Evolutionary conservation across 2,888 invertebrate genomes (phyloP), one percentile per base, ranked within the genome.

Genomic region (Melanotus villosus): DNA sequence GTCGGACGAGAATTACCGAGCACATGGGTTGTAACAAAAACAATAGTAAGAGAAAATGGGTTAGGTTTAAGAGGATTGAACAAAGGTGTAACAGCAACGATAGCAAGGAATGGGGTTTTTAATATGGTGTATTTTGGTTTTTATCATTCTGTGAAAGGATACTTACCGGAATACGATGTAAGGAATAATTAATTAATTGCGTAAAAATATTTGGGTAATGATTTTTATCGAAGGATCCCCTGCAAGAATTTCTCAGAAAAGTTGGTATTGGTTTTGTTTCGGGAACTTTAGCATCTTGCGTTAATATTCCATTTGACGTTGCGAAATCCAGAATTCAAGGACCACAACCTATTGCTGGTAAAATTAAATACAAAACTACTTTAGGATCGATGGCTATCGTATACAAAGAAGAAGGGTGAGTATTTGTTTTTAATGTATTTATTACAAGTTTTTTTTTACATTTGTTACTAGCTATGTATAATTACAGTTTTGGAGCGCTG

Each of bases 81-180:
- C 80, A 95, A 94, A 84, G 98, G 97, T 1, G 84, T 98, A 0
- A 92, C 94, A 0, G 94, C 97, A 0, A 98, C 97, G 0, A 90
- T 97, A 79, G 92, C 92, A 5, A 89, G 98, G 75, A 96, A 97
- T 86, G 96, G 95, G 0, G 88, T 94, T 3, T 98, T 97, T 83
- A 98, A 98, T 83, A 94, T 93, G 90, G 89, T 97, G 54, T 98
- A 98, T 84, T 97, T 98, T 82, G 96, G 98, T 32, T 95, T 97
- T 82, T 98, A 98, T 84, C 96, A 97, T 85, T 95, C 95, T 74
- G 92, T 96, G 0, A 97, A 95, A 85, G 92, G 91, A 54, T 86
- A 85, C 75, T 80, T 93, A 60, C 92, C 93, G 9, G 89, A 90
- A 78, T 88, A 87, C 80, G 83, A 91, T 84, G 91, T 91, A 79